A percentile compares a stretch with the other conserved stretches of the same genome.
phyloP scores from a whole-genome alignment of 2,888 invertebrate genomes.

The Spisula solida region DNA sequence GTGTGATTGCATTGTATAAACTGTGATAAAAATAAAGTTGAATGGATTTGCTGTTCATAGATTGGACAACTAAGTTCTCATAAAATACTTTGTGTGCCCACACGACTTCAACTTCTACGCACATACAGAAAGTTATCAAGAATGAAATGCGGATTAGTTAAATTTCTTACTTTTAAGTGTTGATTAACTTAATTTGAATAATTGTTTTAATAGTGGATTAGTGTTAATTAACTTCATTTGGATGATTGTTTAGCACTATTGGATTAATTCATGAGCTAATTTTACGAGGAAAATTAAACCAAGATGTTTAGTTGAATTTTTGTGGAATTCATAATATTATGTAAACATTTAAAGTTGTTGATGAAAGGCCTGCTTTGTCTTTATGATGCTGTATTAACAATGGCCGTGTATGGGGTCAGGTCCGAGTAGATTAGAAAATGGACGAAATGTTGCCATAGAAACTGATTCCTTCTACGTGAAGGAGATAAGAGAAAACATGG shows the following conservation, averaged over 20 bases:
- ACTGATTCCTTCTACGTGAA: slow-evolving; percentile 39
- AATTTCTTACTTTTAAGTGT: no score
- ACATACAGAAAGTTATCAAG: no score
- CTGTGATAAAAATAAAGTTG: background rate
- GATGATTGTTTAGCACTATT: background rate
- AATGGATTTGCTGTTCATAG: background rate
- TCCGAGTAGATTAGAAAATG: slow-evolving; percentile 37
- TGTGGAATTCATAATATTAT: background rate
- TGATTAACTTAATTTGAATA: no score
- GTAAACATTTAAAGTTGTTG: background rate
- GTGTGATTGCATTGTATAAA: background rate
- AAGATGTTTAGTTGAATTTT: background rate
- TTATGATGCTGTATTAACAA: background rate
- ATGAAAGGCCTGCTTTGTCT: background rate
- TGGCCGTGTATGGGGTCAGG: slow-evolving; percentile 63
- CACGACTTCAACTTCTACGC: no score
- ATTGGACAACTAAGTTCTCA: background rate
- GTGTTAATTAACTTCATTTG: no score
- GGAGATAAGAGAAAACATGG: slow-evolving; percentile 49
- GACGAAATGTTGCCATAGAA: slow-evolving; percentile 31
- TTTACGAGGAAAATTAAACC: background rate
- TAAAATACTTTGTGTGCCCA: background rate
- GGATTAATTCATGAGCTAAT: background rate
- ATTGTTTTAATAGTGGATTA: no score
- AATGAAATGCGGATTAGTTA: no score